phyloP scores from a whole-genome alignment of 2,888 invertebrate genomes.

The Tuberolachnus salignus region DNA sequence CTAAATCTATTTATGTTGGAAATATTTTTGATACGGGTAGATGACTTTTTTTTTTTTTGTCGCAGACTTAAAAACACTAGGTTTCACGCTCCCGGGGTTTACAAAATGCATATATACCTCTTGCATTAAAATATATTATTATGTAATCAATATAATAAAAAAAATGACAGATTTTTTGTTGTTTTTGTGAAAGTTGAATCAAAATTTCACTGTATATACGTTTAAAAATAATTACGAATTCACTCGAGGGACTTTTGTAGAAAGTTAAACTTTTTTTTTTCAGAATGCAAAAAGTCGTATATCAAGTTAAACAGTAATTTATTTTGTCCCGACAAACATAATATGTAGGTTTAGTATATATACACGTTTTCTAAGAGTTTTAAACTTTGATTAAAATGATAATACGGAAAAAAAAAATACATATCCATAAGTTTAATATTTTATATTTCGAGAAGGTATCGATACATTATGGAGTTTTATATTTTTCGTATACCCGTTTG shows the following conservation, averaged over 20 bases:
- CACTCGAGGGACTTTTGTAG: slow-evolving; percentile 11
- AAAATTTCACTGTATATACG: slow-evolving; percentile 16
- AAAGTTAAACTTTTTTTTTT: slow-evolving; percentile 20
- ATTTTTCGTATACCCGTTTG: too few species aligned
- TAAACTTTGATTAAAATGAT: slow-evolving; percentile 30
- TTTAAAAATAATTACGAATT: slow-evolving; percentile 24
- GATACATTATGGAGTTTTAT: too few species aligned
- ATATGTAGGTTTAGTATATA: background rate
- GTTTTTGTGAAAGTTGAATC: slow-evolving; percentile 42
- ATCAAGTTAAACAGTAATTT: slow-evolving; percentile 32
- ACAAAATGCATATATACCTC: background rate
- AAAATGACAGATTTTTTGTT: background rate
- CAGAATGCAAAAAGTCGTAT: slow-evolving; percentile 27
- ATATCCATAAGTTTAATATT: slow-evolving; percentile 3
- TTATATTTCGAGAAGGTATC: background rate
- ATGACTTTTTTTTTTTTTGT: too few species aligned
- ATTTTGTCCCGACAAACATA: slow-evolving; percentile 2
- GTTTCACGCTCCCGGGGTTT: background rate
- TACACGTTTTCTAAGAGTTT: slow-evolving; percentile 10
- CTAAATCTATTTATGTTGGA: too few species aligned
- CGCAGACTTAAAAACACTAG: too few species aligned
- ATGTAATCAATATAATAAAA: background rate
- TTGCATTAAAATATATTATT: too few species aligned
- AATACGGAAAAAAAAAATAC: background rate
- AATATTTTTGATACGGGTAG: too few species aligned